A percentile compares a stretch with the other conserved stretches of the same genome.
Conservation (phyloP, 92 coral and sea anemone genomes). For the Parazoanthus darwini region DNA sequence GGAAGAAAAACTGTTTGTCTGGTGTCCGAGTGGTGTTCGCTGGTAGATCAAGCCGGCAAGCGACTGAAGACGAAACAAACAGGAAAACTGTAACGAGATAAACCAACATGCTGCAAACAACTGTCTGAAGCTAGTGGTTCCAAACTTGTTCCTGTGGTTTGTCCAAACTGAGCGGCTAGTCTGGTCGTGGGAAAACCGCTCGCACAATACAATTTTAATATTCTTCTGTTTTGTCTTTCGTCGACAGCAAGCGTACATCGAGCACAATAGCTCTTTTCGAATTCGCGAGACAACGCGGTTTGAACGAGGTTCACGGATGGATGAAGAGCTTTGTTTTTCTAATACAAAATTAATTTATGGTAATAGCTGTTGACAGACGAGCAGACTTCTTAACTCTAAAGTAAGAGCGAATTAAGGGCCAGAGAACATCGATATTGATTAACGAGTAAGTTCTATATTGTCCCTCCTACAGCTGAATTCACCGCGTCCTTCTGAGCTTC, state of each 20-base stretch:
- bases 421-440: neutral
- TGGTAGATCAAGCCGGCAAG: slow-evolving; percentile 74
- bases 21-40: slow-evolving; percentile 51
- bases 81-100: slow-evolving; percentile 25
- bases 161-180: neutral
- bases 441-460: neutral
- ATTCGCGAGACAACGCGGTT: slow-evolving; percentile 21
- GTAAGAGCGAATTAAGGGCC: slow-evolving; percentile 4
- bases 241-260: slow-evolving; percentile 18
- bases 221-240: slow-evolving; percentile 32
- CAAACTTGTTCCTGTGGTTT: neutral
- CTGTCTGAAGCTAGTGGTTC: neutral
- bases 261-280: slow-evolving; percentile 27
- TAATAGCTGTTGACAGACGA: slow-evolving; percentile 28
- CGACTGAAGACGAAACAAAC: slow-evolving; percentile 53
- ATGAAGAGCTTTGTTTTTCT: slow-evolving; percentile 30
- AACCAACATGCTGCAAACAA: slow-evolving; percentile 10
- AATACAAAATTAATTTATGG: slow-evolving; percentile 35
- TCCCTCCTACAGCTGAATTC: slow-evolving; percentile 17
- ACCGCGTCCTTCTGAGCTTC: neutral
- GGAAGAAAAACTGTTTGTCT: slow-evolving; percentile 58
- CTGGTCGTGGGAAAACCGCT: slow-evolving; percentile 5
- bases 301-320: slow-evolving; percentile 27
- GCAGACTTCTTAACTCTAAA: neutral
- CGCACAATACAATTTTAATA: slow-evolving; percentile 14